Evolutionary conservation across 2,797 vertebrate species (phyloP).

Genomic region (Pygocentrus nattereri): DNA sequence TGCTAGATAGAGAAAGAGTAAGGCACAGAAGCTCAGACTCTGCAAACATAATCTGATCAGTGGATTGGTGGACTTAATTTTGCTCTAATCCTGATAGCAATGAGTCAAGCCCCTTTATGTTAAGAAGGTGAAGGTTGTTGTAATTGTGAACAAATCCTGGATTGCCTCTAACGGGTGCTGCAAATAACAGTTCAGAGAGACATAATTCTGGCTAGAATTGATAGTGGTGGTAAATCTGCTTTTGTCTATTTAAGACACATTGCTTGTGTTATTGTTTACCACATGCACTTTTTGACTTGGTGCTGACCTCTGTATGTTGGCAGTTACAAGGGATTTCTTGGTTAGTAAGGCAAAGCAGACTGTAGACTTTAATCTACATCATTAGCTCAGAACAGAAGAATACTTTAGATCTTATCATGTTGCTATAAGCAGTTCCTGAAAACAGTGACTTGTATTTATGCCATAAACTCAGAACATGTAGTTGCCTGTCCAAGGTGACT

Average conservation of each 20-base stretch:
- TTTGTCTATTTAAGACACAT: not conserved
- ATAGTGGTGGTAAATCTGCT: constrained; percentile 1
- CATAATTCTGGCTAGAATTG: not conserved
- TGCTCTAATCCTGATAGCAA: constrained; percentile 48
- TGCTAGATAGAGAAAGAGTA: constrained; percentile 30
- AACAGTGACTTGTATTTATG: not conserved
- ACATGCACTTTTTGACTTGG: not conserved
- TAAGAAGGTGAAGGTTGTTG: constrained; percentile 39
- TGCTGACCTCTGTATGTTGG: not conserved
- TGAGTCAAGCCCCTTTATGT: constrained; percentile 39
- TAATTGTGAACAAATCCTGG: constrained; percentile 50
- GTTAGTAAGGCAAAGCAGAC: not conserved
- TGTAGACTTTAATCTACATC: not conserved
- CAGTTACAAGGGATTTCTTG: not conserved
- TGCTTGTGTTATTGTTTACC: not conserved
- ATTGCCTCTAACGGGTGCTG: constrained; percentile 13
- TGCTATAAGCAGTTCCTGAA: constrained; percentile 1
- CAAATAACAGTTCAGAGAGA: not conserved
- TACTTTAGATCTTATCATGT: not conserved
- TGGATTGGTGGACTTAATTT: constrained; percentile 53
- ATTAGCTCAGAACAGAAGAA: not conserved
- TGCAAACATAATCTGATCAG: constrained; percentile 49
- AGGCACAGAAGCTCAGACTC: constrained; percentile 38
- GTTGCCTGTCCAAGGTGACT: not conserved
- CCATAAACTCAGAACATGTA: not conserved